Base-by-base conservation (phyloP, 2,888 invertebrate genomes). In the Trichopoda pennipes region DNA sequence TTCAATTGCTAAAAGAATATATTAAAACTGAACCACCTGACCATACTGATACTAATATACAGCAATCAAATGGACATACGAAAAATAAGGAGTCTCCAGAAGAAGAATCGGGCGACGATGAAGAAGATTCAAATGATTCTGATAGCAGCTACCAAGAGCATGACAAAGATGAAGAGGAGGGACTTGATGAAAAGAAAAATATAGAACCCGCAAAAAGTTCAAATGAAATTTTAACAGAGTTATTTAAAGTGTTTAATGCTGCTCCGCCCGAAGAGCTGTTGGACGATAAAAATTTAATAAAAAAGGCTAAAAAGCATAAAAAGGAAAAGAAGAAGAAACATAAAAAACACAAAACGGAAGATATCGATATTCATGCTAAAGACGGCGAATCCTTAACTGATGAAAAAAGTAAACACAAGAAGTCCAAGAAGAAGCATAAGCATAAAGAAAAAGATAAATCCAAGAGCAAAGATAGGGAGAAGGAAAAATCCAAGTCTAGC, bases 171-270 rank as follows among this genome's bases (percentile, higher is more conserved):
- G 42, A 8, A 3, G 64, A 49, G 10, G 81, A 53, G 10, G 83
- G 80, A 1, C 83, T 83, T 28, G 86, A 90, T 6, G 89, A 90
- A 44, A 91, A 91, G 69, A 91, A 90, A 69, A 84, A 83, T 21
- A 87, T 91, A n/a, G 86, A 84, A 9, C 91, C 90, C 0, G 86
- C 89, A 0, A 91, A 91, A 63, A 89, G 91, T 0, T 91, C 91
- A 0, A 90, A 91, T 85, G 96, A 97, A 91, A 96, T 97, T 86
- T 92, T 97, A 21, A 95, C 96, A 0, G 97, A 97, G 90, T 91
- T 97, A 0, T 96, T 97, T 87, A 93, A 95, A 86, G 90, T 90
- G 0, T 90, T 90, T 38, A 95, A 95, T 90, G 95, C 95, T 2
- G 94, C 93, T 84, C 95, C 95, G 16, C 95, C 93, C 14, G 88